Base-by-base conservation (phyloP, 2,888 invertebrate genomes). In the Lagria hirta region DNA sequence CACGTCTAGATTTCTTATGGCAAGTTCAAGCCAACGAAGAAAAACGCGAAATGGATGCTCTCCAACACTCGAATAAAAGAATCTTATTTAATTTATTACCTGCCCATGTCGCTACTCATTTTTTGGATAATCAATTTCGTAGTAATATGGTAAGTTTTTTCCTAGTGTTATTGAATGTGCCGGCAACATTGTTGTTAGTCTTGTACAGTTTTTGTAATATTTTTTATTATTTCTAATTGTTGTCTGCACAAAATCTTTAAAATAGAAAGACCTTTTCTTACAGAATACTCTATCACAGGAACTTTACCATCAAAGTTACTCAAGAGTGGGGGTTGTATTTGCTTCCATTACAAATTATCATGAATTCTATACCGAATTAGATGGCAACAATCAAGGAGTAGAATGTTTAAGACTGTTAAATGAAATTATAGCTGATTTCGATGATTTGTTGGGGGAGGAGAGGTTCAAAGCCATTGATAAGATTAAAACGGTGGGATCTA, bases 271-370 rank as follows among this genome's bases (percentile, higher is more conserved):
- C 57, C 47, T 60, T 48, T 41, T 48, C 55, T 71, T 71, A 72
- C 75, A 78, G 77, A 77, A 75, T 72, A 77, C 77, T 71, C 73
- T 76, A 71, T 75, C 76, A 61, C 79, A 88, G 90, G 92, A 91
- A 72, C 80, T 94, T 63, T 94, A 94, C 75, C 89, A 92, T 75
- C 92, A 93, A 74, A 88, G 89, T 71, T 94, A 94, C 75, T 84
- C 84, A 57, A 83, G 88, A 62, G 91, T 92, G 35, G 93, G 92
- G 29, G 92, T 94, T 14, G 85, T 92, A 56, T 94, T 94, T 73
- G 92, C 90, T 14, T 90, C 90, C 48, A 90, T 94, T 66, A 91
- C 93, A 61, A 94, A 93, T 75, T 94, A 92, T 74, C 88, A 90
- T 72, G 93, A 94, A 73, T 92, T 93, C 75, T 93, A 93, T 73